phyloP scores from a whole-genome alignment of 92 coral and sea anemone genomes.

The Siderastrea radians region DNA sequence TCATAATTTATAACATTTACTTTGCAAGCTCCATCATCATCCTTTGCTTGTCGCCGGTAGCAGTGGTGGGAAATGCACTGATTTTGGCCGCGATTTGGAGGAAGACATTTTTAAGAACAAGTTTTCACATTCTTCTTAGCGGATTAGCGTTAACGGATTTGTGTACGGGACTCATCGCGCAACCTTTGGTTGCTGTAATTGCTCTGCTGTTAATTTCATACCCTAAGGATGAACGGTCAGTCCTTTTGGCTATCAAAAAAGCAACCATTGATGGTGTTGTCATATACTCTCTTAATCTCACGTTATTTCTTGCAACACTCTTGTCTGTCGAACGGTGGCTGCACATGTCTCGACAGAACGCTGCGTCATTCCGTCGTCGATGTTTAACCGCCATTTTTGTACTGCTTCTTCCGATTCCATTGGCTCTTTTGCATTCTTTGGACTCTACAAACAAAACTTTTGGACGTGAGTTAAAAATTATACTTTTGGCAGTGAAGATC shows the following conservation, averaged over 20 bases:
- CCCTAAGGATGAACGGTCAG: background rate
- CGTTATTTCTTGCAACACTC: background rate
- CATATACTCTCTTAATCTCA: background rate
- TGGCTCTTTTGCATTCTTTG: background rate
- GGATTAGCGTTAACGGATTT: too few relatives aligned
- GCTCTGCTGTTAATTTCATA: too few relatives aligned
- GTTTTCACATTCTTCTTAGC: too few relatives aligned
- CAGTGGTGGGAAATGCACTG: too few relatives aligned
- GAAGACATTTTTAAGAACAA: too few relatives aligned
- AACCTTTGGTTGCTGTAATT: too few relatives aligned
- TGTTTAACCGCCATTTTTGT: background rate
- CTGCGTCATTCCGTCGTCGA: background rate
- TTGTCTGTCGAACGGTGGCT: conserved; percentile 27
- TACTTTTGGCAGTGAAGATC: background rate
- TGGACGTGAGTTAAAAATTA: too few relatives aligned
- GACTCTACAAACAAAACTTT: background rate
- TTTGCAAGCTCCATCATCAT: too few relatives aligned
- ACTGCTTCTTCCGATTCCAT: background rate
- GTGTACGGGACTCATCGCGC: too few relatives aligned
- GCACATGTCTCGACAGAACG: conserved; percentile 14
- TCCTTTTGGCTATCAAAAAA: background rate
- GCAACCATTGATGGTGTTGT: background rate
- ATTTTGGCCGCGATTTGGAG: too few relatives aligned
- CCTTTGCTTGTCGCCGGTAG: too few relatives aligned
- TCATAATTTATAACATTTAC: too few relatives aligned